Conservation (phyloP, 1,140 invertebrate species). For the Pseudomyrmex gracilis region DNA sequence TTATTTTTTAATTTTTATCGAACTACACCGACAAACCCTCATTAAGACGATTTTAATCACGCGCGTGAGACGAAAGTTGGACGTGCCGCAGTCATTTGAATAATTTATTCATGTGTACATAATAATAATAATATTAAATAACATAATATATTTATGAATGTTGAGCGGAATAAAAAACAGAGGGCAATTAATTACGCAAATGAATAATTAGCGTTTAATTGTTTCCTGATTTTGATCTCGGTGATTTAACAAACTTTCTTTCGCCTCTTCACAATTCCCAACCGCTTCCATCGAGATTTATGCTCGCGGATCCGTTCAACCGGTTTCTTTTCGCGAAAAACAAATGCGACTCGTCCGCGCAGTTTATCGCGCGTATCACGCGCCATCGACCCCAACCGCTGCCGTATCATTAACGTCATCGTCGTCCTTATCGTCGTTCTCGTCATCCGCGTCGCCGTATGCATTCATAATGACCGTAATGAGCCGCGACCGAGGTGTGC, state of each 20-base stretch:
- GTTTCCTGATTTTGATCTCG: background rate
- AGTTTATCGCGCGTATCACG: conserved; percentile 54
- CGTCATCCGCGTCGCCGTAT: conserved; percentile 49
- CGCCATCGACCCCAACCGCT: conserved; percentile 42
- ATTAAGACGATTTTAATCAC: background rate
- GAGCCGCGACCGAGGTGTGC: conserved; percentile 42
- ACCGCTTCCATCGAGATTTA: conserved; percentile 2
- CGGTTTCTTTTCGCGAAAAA: conserved; percentile 34
- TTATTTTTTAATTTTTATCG: background rate
- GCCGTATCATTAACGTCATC: conserved; percentile 58
- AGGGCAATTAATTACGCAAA: too few relatives aligned
- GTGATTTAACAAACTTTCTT: background rate
- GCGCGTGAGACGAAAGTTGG: conserved; percentile 1
- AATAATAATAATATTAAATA: too few relatives aligned
- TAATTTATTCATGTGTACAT: background rate
- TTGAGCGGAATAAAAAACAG: too few relatives aligned
- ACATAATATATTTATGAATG: too few relatives aligned
- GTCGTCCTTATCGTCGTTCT: conserved; percentile 53
- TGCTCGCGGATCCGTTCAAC: conserved; percentile 1
- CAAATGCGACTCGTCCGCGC: conserved; percentile 32
- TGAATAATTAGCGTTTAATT: background rate
- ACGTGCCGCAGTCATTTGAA: background rate
- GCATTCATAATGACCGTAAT: conserved; percentile 64
- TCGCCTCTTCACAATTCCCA: background rate
- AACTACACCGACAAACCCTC: conserved; percentile 5